Evolutionary conservation across 2,888 invertebrate genomes (phyloP).

Genomic region (Epiperipatus broadwayi): DNA sequence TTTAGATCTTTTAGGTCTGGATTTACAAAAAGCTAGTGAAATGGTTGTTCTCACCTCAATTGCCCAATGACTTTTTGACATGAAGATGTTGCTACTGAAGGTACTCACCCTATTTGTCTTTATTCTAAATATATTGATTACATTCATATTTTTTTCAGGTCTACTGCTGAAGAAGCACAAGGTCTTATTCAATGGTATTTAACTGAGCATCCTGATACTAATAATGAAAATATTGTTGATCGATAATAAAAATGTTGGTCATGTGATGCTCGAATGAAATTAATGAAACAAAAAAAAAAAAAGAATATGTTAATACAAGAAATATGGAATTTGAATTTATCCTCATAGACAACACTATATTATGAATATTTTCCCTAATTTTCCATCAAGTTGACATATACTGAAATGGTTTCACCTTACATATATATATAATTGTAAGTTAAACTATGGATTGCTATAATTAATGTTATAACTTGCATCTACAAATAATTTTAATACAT

Average conservation of each 20-base stretch:
- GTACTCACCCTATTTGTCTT: constrained; percentile 82
- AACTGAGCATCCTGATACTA: constrained; percentile 98
- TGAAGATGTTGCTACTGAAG: constrained; percentile 81
- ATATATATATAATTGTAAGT: no score
- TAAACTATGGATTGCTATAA: no score
- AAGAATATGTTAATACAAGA: no score
- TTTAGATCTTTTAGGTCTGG: constrained; percentile 83
- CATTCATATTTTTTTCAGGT: constrained; percentile 86
- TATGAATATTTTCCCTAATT: no score
- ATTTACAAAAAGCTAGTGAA: constrained; percentile 87
- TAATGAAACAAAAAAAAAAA: constrained; percentile 99
- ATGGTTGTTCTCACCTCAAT: constrained; percentile 99
- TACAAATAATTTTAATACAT: no score
- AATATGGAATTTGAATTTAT: no score
- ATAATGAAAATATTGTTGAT: constrained; percentile 99
- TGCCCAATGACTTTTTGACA: constrained; percentile 96
- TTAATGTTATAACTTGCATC: no score
- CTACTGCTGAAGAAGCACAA: constrained; percentile 89
- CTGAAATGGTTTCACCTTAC: no score
- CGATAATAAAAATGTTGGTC: constrained; percentile 99
- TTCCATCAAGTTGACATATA: no score
- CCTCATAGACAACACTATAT: no score
- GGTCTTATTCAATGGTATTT: constrained; percentile 94
- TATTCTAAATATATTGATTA: constrained; percentile 93
- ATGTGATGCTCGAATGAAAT: constrained; percentile 88